phyloP scores from a whole-genome alignment of 2,113 vertebrate species.

The Patagioenas fasciata region DNA sequence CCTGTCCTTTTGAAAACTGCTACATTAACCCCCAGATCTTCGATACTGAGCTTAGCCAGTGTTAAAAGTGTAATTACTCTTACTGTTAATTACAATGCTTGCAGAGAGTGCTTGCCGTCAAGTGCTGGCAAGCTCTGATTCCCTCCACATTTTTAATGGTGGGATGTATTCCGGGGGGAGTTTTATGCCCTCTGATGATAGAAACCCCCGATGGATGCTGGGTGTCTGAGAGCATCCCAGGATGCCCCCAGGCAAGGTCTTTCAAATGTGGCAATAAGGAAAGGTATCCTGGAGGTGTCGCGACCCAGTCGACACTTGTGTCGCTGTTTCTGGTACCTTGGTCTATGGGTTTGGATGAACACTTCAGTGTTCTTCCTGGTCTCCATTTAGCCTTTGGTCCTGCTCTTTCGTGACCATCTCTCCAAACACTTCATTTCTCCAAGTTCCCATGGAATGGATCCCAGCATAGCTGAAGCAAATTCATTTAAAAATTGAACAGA shows the following conservation, averaged over 20 bases:
- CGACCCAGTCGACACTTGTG: not conserved
- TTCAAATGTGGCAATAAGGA: not conserved
- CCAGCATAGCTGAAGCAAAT: not conserved
- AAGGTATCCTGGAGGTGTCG: not conserved
- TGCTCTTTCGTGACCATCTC: not conserved
- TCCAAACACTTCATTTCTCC: not conserved
- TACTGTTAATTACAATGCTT: not conserved
- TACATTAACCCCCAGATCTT: constrained; percentile 20
- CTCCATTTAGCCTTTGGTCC: not conserved
- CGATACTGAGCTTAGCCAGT: not conserved
- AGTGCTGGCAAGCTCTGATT: not conserved
- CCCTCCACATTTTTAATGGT: not conserved
- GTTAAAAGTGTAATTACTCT: constrained; percentile 46
- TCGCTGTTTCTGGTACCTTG: not conserved
- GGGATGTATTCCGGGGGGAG: not conserved
- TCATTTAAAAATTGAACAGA: not conserved
- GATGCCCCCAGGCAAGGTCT: not conserved
- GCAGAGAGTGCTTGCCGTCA: not conserved
- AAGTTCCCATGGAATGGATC: not conserved
- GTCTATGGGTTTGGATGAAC: not conserved
- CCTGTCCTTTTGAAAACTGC: constrained; percentile 30
- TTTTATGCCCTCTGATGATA: not conserved
- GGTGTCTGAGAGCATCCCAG: not conserved
- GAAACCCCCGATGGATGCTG: not conserved
- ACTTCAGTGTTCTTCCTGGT: not conserved